Conservation (phyloP, 2,113 vertebrate genomes). For the Saguinus imperator region DNA sequence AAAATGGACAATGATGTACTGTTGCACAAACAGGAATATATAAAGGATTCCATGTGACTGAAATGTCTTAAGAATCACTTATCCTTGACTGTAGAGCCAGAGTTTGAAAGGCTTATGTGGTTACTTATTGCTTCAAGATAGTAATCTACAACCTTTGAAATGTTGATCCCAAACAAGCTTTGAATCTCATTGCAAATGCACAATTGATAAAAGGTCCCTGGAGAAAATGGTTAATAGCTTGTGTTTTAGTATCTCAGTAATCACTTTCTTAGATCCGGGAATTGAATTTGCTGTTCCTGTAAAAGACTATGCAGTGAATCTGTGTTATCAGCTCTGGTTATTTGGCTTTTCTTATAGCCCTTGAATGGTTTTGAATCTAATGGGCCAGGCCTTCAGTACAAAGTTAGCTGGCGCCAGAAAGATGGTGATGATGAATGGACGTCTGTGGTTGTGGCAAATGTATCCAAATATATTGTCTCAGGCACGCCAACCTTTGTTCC, state of each 20-base stretch:
- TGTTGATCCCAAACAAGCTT: conserved; percentile 1
- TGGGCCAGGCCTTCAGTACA: conserved; percentile 94
- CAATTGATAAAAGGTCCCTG: not conserved
- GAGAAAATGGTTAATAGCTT: not conserved
- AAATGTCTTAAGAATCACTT: not conserved
- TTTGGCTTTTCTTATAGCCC: conserved; percentile 85
- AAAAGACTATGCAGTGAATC: not conserved
- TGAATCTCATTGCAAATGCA: conserved; percentile 23
- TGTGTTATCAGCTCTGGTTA: conserved; percentile 22
- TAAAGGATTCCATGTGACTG: not conserved
- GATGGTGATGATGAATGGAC: conserved; percentile 91
- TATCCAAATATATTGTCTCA: conserved; percentile 94
- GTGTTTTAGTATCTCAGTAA: not conserved
- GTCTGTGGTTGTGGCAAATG: conserved; percentile 90
- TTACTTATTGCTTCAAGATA: not conserved
- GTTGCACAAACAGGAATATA: not conserved
- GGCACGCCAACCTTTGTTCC: conserved; percentile 94
- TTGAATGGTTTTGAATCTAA: conserved; percentile 92
- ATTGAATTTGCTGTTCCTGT: not conserved
- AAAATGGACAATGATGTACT: not conserved
- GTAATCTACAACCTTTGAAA: conserved; percentile 3
- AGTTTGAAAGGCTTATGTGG: not conserved
- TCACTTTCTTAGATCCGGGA: not conserved
- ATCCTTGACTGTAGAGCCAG: not conserved
- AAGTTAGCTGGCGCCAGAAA: conserved; percentile 95